Percentiles rank a stretch among this genome's conserved stretches.
phyloP scores from a whole-genome alignment of 2,888 invertebrate species.

The Leptinotarsa haldemani region DNA sequence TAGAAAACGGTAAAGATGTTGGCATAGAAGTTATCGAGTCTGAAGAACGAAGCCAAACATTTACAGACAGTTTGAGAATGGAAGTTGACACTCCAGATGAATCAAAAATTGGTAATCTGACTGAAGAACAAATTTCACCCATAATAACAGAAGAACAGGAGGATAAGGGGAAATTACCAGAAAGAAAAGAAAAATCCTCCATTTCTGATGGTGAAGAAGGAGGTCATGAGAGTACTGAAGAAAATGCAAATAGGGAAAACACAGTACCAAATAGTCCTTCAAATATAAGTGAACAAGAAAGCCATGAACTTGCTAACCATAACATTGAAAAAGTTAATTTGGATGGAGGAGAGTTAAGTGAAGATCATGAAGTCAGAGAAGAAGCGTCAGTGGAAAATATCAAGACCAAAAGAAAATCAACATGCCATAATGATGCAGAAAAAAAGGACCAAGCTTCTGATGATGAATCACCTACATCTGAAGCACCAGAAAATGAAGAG shows the following conservation, averaged over 20 bases:
- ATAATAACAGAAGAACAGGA: not conserved
- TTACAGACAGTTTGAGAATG: not conserved
- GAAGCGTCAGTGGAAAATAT: not conserved
- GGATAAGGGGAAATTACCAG: not conserved
- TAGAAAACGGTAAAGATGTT: conserved; percentile 1
- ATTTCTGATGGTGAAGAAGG: not conserved
- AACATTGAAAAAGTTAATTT: not conserved
- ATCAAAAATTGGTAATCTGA: not conserved
- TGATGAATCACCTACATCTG: not conserved
- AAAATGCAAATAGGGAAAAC: not conserved
- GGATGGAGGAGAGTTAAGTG: not conserved
- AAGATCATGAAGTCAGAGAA: not conserved
- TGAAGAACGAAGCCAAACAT: conserved; percentile 1
- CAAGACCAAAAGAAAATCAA: not conserved
- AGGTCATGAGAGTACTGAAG: not conserved
- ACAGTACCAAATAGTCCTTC: not conserved
- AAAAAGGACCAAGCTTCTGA: not conserved
- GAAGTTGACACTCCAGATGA: not conserved
- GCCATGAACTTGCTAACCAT: not conserved
- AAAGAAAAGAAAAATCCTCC: not conserved
- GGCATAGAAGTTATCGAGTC: conserved; percentile 5
- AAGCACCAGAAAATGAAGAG: not conserved
- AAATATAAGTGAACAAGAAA: not conserved
- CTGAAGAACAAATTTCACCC: not conserved
- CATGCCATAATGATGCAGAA: not conserved